Base-by-base conservation (phyloP, 2,888 invertebrate species). In the Sarcophaga caerulescens region DNA sequence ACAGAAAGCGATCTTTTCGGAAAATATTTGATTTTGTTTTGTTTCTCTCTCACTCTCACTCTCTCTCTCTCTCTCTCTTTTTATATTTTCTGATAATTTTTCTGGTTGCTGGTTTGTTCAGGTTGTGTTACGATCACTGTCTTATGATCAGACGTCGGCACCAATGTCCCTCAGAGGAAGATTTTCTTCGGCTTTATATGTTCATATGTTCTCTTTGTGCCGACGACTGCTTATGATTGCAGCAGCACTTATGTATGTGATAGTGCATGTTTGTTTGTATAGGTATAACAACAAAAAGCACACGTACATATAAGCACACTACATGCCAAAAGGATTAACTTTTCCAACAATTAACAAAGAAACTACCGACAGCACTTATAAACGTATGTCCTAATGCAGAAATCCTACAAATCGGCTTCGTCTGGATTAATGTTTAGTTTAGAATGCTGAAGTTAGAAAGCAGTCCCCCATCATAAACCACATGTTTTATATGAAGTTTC, bases 41-140 rank as follows among this genome's bases (percentile, higher is more conserved):
- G 2, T 12, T 21, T 23, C n/a, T 19, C 21, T 19, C 19, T 35
- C 23, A 44, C 44, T 25, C 8, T 57, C 45, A 2, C 21, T 35
- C 8, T 44, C 8, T 63, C 19, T 57, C 52, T 47, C 4, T 59
- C 23, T 4, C 21, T 35, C 10, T 44, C 8, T 63, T 19, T 35
- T 6, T 35, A 35, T 35, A 25, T 77, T 73, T 71, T 70, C 14
- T 70, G 35, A 17, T 79, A 1, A 17, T 57, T 6, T 75, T 44
- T 62, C 17, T 86, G 59, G 77, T 81, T 86, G 52, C 60, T 74
- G 59, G 81, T 86, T 83, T 83, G 77, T 84, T 85, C 68, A 82
- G 79, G 76, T 77, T 78, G 77, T 45, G 68, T 65, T 25, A 11
- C 68, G 71, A 47, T 65, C n/a, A 17, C 10, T 62, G 35, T 60